Percentiles rank a stretch among this genome's conserved stretches.
These are phyloP conservation scores for Poeciliopsis prolifica DNA, from an alignment of 2,113 vertebrate genomes.

Conservation along the genomic window DNA sequence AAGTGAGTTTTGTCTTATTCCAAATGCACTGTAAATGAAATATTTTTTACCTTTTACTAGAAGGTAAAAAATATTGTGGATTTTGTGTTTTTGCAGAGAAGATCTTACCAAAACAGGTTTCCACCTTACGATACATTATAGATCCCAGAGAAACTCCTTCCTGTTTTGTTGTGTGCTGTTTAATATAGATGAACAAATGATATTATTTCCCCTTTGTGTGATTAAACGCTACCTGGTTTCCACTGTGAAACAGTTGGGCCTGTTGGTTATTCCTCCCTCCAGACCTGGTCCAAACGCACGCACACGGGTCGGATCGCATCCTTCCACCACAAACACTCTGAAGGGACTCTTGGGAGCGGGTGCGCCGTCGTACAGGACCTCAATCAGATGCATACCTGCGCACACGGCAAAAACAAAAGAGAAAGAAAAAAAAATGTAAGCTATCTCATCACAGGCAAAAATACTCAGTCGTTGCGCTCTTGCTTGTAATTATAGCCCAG, in stretches of 20 bases:
- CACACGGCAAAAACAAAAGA: conserved; percentile 14
- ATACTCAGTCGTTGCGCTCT: conserved; percentile 22
- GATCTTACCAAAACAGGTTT: no score
- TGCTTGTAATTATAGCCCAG: conserved; percentile 35
- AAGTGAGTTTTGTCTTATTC: no score
- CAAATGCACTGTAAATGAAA: no score
- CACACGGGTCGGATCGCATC: conserved; percentile 90
- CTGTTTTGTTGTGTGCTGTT: background rate
- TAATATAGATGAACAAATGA: background rate
- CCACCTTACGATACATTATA: background rate
- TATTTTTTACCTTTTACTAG: no score
- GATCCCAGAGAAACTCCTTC: background rate
- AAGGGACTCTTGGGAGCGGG: conserved; percentile 92
- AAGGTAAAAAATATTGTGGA: no score
- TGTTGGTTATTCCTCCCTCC: conserved; percentile 90
- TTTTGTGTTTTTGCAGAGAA: no score
- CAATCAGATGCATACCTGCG: conserved; percentile 89
- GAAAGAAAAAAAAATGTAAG: background rate
- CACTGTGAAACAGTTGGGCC: conserved; percentile 93
- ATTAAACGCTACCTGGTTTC: conserved; percentile 78
- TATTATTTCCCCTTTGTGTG: background rate
- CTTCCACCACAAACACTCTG: conserved; percentile 89
- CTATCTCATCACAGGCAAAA: conserved; percentile 24
- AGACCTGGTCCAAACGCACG: conserved; percentile 91
- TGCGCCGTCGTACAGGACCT: conserved; percentile 88